These are phyloP conservation scores for Micronycteris hirsuta DNA, from an alignment of 2,113 vertebrate genomes.

Conservation along the genomic window DNA sequence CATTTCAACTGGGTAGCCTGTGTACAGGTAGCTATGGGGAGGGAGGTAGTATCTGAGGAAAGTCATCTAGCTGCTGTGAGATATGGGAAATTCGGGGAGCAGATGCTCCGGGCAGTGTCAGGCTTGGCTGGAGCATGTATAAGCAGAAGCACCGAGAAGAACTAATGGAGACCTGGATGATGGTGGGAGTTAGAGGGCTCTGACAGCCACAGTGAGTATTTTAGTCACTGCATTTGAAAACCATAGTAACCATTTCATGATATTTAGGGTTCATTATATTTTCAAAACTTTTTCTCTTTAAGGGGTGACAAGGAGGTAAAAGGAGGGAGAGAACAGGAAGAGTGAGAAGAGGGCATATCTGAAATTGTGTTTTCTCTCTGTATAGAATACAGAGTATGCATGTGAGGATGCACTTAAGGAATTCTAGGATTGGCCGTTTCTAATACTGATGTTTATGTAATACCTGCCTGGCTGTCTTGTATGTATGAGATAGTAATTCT, in stretches of 20 bases:
- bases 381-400: not conserved
- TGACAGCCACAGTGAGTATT: not conserved
- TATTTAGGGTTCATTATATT: not conserved
- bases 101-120: too few relatives aligned
- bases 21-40: not conserved
- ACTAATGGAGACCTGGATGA: not conserved
- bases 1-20: not conserved
- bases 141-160: not conserved
- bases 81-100: not conserved
- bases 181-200: too few relatives aligned
- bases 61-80: not conserved
- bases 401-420: not conserved
- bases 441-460: not conserved
- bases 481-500: not conserved
- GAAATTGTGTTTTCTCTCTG: not conserved
- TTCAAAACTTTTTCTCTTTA: not conserved
- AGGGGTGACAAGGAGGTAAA: accelerated
- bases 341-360: not conserved
- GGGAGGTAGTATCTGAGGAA: not conserved
- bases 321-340: not conserved
- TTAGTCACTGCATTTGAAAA: not conserved
- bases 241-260: not conserved
- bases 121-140: accelerated
- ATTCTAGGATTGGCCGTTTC: not conserved
- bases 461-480: not conserved